These are phyloP conservation scores for Saguinus imperator DNA, from an alignment of 2,113 vertebrate species.

Conservation along the genomic window DNA sequence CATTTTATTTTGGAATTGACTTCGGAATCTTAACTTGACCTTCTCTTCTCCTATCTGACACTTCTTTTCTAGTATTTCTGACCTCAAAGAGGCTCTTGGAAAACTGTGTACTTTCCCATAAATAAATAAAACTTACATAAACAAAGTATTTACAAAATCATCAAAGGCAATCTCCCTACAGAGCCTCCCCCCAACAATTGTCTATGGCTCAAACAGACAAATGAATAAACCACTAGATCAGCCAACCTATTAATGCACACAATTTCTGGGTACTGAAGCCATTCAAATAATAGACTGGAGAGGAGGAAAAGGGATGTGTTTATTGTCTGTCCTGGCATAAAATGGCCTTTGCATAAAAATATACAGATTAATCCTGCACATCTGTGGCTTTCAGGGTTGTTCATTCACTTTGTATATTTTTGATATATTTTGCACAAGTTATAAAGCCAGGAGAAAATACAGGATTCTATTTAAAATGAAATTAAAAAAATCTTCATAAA, in stretches of 20 bases:
- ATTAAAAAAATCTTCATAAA: constrained; percentile 62
- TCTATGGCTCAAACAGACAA: constrained; percentile 61
- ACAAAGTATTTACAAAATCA: constrained; percentile 50
- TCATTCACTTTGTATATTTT: constrained; percentile 63
- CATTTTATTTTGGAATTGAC: background rate
- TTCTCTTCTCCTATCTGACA: background rate
- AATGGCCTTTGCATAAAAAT: constrained; percentile 68
- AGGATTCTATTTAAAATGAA: constrained; percentile 60
- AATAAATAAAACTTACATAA: constrained; percentile 62
- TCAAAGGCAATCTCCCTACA: background rate
- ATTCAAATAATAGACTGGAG: constrained; percentile 43
- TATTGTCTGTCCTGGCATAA: constrained; percentile 65
- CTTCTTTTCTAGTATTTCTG: constrained; percentile 41
- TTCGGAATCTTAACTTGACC: constrained; percentile 3
- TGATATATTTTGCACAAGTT: constrained; percentile 56
- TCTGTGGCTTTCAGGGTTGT: constrained; percentile 49
- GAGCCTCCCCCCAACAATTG: background rate
- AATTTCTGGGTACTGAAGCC: constrained; percentile 48
- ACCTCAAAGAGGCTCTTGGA: background rate
- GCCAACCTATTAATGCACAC: constrained; percentile 51
- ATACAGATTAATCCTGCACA: constrained; percentile 52
- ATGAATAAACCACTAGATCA: constrained; percentile 47
- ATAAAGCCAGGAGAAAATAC: constrained; percentile 64
- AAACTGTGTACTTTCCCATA: constrained; percentile 60
- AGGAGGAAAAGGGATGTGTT: constrained; percentile 34